These are phyloP conservation scores for Labia minor DNA, from an alignment of 2,888 invertebrate genomes.

Conservation along the genomic window DNA sequence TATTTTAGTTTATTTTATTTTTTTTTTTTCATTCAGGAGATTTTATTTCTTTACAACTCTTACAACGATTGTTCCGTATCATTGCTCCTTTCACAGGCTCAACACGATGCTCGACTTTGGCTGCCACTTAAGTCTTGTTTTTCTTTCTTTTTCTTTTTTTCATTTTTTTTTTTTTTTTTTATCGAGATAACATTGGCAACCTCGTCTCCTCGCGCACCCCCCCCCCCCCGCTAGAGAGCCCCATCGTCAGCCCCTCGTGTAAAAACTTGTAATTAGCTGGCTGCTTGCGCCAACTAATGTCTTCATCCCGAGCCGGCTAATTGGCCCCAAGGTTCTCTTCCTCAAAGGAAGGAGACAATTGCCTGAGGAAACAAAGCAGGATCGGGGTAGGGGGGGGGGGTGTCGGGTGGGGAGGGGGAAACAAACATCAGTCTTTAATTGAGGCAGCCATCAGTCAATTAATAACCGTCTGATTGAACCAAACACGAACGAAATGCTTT, in stretches of 20 bases:
- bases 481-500: too few relatives aligned
- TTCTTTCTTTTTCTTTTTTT: neutral
- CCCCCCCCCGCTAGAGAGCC: neutral
- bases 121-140: conserved; percentile 7
- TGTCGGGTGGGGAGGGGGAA: too few relatives aligned
- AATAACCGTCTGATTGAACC: too few relatives aligned
- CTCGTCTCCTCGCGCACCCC: neutral
- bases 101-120: neutral
- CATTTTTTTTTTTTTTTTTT: neutral
- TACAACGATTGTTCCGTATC: neutral
- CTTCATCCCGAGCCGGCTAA: neutral
- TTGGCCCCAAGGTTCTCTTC: neutral
- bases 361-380: neutral
- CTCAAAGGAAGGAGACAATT: neutral
- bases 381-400: too few relatives aligned
- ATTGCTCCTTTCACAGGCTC: conserved; percentile 2
- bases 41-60: neutral
- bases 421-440: too few relatives aligned
- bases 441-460: too few relatives aligned
- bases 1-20: too few relatives aligned
- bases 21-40: neutral
- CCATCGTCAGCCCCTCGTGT: neutral
- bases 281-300: conserved; percentile 13
- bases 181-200: conserved; percentile 5
- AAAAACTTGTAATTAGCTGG: conserved; percentile 5